phyloP scores from a whole-genome alignment of 2,797 vertebrate genomes.

The Pangasius sanitwongsei region DNA sequence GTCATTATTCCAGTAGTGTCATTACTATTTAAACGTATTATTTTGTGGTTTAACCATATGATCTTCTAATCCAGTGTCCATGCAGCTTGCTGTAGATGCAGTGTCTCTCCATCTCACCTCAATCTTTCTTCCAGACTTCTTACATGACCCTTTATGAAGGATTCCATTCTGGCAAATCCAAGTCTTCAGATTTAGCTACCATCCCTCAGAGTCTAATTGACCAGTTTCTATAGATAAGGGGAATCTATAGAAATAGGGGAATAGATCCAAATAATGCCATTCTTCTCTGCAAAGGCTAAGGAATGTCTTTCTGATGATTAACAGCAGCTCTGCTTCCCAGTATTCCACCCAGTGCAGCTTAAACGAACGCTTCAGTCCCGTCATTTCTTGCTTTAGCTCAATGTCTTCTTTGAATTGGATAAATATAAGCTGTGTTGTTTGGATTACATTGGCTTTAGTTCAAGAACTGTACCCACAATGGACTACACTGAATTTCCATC shows the following conservation, averaged over 20 bases:
- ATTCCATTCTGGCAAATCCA: background rate
- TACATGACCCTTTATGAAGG: slow-evolving; percentile 45
- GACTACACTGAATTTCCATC: background rate
- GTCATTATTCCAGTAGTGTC: background rate
- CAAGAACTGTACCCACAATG: background rate
- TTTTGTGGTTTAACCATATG: background rate
- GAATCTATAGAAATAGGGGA: background rate
- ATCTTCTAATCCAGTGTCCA: background rate
- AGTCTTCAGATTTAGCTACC: background rate
- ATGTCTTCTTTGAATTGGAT: background rate
- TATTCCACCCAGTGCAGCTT: background rate
- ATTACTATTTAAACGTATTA: background rate
- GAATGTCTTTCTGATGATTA: background rate
- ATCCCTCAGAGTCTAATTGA: background rate
- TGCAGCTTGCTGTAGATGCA: background rate
- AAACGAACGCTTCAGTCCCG: background rate
- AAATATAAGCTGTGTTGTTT: background rate
- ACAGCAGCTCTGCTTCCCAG: background rate
- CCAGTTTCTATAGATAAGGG: background rate
- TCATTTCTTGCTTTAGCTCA: background rate
- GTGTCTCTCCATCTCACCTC: background rate
- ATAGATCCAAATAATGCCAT: background rate
- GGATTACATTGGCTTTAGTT: background rate
- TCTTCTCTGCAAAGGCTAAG: background rate
- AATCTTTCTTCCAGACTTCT: background rate